phyloP scores from a whole-genome alignment of 2,888 invertebrate species.

The Scrobipalpa costella region DNA sequence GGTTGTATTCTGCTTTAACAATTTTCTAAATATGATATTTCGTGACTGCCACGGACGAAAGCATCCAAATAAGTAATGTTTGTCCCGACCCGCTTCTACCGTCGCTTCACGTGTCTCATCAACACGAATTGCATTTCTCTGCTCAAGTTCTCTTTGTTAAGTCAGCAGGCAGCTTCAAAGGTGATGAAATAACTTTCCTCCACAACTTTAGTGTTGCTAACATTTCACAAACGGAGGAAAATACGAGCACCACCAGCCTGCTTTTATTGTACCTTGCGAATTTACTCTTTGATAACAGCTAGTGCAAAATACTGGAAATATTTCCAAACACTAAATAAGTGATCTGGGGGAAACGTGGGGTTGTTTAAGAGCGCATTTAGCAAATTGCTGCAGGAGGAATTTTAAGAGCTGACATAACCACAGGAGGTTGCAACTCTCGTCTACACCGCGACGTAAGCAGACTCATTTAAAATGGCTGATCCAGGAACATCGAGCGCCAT shows the following conservation, averaged over 20 bases:
- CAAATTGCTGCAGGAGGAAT: conserved; percentile 6
- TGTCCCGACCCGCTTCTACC: background rate
- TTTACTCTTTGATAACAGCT: background rate
- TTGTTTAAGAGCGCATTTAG: conserved; percentile 4
- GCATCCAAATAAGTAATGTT: background rate
- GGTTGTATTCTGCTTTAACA: too few species aligned
- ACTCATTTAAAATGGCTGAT: conserved; percentile 63
- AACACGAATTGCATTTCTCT: conserved; percentile 36
- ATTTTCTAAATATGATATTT: too few species aligned
- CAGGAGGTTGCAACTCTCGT: background rate
- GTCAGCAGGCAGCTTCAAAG: background rate
- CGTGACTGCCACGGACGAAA: background rate
- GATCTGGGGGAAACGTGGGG: background rate
- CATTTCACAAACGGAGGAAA: conserved; percentile 10
- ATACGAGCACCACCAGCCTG: background rate
- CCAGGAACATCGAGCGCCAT: conserved; percentile 49
- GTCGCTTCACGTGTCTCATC: conserved; percentile 31
- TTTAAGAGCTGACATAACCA: conserved; percentile 16
- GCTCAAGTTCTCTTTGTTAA: conserved; percentile 22
- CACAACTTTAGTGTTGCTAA: conserved; percentile 1
- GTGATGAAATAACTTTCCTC: background rate
- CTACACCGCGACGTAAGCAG: conserved; percentile 34
- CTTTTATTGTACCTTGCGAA: background rate
- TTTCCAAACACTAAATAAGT: background rate
- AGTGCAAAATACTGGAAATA: background rate